Evolutionary conservation across 1,140 invertebrate genomes (phyloP).

Genomic region (Drosophila micromelanica): DNA sequence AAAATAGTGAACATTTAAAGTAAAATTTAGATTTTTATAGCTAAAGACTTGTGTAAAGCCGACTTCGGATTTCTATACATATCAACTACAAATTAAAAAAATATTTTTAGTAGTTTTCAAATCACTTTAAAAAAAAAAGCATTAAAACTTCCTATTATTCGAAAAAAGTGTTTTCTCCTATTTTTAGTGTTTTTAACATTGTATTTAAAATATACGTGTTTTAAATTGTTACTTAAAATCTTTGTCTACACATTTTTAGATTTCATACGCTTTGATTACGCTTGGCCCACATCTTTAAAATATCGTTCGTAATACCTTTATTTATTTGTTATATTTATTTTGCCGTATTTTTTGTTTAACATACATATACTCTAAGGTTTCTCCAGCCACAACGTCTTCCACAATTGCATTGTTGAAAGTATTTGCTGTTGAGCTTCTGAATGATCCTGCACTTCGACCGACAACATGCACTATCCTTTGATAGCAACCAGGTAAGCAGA

Average conservation of each 20-base stretch:
- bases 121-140: no score
- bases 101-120: no score
- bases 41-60: background rate
- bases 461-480: slow-evolving; percentile 29
- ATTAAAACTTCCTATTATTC: no score
- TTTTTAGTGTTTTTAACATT: no score
- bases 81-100: no score
- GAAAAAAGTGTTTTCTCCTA: no score
- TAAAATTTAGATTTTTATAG: background rate
- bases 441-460: slow-evolving; percentile 38
- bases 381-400: slow-evolving; percentile 12
- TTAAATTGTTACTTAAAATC: no score
- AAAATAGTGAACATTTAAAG: slow-evolving; percentile 9
- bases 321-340: slow-evolving; percentile 13
- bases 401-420: slow-evolving; percentile 40
- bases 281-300: background rate
- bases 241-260: no score
- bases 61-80: background rate
- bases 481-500: slow-evolving; percentile 20
- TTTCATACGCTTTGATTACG: background rate
- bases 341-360: slow-evolving; percentile 8
- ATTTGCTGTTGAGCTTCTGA: slow-evolving; percentile 26
- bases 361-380: slow-evolving; percentile 1
- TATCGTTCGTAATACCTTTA: slow-evolving; percentile 3
- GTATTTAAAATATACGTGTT: no score